Base-by-base conservation (phyloP, 2,797 vertebrate species). In the Saguinus oedipus region DNA sequence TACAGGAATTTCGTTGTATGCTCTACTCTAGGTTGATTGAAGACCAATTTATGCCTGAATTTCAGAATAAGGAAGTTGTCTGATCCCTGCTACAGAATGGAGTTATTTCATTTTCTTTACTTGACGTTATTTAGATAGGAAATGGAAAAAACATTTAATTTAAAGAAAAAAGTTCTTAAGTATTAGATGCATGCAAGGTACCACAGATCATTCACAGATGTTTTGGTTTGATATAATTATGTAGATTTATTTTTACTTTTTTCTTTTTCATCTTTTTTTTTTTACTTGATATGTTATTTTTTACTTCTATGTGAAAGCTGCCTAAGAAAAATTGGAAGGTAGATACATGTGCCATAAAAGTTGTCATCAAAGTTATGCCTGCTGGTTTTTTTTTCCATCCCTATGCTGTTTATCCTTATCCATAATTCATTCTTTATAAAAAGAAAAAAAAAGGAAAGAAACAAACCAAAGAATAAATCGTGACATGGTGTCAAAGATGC, bases 401-500 rank as follows among this genome's bases (percentile, higher is more conserved):
- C 20, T 72, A 22, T 94, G 7, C 36, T 91, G 50, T 95, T 96
- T 89, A 61, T 42, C 30, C 20, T 86, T 57, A 97, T 96, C 12
- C 50, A 94, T 97, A 97, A 97, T 96, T 96, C 83, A 97, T 94
- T 76, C 17, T 70, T 39, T 84, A n/a, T 48, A 84, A 86, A 93
- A 78, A 57, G 76, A 94, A 68, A 61, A 78, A 36, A 70, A 79
- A 70, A 5, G 44, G 17, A 26, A 61, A 88, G 8, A 96, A 96
- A 92, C 50, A 94, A 94, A 70, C 11, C 61, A 44, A 84, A 64
- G n/a, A 86, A 96, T 72, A 92, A 93, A 95, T 55, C 19, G 26
- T 94, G 86, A 95, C 83, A 72, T 3, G 9, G 13, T 97, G 74
- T 84, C 90, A 96, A 95, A 91, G 68, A 95, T 91, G 30, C 19